A percentile compares a stretch with the other conserved stretches of the same genome.
phyloP scores from a whole-genome alignment of 2,113 vertebrate genomes.

The Cyprinus carpio region DNA sequence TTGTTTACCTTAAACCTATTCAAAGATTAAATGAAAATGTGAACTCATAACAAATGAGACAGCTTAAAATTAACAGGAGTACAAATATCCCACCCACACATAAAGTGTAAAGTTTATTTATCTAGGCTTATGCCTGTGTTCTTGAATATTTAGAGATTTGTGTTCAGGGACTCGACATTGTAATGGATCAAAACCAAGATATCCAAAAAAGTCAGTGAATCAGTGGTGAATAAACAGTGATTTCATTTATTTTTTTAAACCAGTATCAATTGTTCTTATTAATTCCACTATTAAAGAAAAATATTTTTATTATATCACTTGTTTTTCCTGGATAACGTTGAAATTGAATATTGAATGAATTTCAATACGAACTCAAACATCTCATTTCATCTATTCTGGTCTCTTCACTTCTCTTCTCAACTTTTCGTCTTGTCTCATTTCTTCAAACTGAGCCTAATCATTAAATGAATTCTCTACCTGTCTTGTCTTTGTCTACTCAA shows the following conservation, averaged over 20 bases:
- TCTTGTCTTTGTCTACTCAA: background rate
- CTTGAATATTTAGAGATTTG: background rate
- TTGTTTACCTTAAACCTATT: constrained; percentile 4
- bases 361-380: too few relatives aligned
- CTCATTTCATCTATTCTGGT: too few relatives aligned
- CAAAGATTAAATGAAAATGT: constrained; percentile 6
- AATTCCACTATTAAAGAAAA: background rate
- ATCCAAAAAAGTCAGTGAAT: background rate
- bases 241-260: background rate
- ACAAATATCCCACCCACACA: background rate
- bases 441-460: too few relatives aligned
- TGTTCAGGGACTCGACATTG: background rate
- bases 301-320: background rate
- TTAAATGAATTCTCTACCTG: too few relatives aligned
- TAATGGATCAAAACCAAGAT: background rate
- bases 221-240: background rate
- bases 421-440: too few relatives aligned
- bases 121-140: background rate
- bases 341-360: background rate
- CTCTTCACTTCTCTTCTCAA: too few relatives aligned
- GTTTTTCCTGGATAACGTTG: background rate
- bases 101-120: background rate
- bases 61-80: background rate
- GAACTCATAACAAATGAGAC: constrained; percentile 4
- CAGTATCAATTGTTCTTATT: background rate